Percentiles rank a stretch among this genome's conserved stretches.
phyloP scores from a whole-genome alignment of 2,888 invertebrate genomes.

The Hemithea aestivaria region DNA sequence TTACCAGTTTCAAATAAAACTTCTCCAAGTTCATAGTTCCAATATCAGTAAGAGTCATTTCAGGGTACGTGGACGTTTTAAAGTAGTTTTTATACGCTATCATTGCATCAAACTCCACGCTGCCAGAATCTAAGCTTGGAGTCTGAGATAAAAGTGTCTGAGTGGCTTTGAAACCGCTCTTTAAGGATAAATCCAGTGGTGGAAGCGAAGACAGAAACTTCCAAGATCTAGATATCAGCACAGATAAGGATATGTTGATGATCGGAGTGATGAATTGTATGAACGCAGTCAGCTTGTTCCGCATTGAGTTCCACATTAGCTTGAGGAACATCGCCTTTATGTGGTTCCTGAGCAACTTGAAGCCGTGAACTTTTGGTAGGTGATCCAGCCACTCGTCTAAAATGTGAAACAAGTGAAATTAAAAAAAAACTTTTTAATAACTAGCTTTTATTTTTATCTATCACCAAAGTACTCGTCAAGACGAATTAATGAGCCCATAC shows the following conservation, averaged over 20 bases:
- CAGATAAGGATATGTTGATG: constrained; percentile 65
- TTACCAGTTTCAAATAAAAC: constrained; percentile 69
- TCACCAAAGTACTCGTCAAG: too few relatives aligned
- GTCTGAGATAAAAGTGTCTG: constrained; percentile 54
- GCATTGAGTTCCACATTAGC: constrained; percentile 55
- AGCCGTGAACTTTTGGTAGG: constrained; percentile 60
- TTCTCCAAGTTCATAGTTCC: constrained; percentile 54
- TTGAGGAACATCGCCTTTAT: constrained; percentile 71
- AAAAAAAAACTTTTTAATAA: too few relatives aligned
- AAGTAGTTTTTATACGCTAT: constrained; percentile 58
- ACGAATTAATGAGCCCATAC: too few relatives aligned
- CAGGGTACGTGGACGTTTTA: constrained; percentile 41
- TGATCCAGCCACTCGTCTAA: constrained; percentile 52
- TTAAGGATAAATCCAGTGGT: constrained; percentile 75
- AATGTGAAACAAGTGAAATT: constrained; percentile 25
- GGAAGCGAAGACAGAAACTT: constrained; percentile 78
- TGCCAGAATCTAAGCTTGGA: constrained; percentile 40
- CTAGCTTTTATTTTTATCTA: too few relatives aligned
- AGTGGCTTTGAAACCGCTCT: constrained; percentile 57
- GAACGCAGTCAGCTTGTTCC: constrained; percentile 59
- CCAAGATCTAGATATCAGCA: constrained; percentile 66
- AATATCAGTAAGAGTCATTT: constrained; percentile 53
- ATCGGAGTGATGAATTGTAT: constrained; percentile 69
- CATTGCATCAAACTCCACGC: constrained; percentile 47
- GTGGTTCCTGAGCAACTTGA: constrained; percentile 59